Evolutionary conservation across 2,797 vertebrate genomes (phyloP).

Genomic region (Sebastes matsubarae): DNA sequence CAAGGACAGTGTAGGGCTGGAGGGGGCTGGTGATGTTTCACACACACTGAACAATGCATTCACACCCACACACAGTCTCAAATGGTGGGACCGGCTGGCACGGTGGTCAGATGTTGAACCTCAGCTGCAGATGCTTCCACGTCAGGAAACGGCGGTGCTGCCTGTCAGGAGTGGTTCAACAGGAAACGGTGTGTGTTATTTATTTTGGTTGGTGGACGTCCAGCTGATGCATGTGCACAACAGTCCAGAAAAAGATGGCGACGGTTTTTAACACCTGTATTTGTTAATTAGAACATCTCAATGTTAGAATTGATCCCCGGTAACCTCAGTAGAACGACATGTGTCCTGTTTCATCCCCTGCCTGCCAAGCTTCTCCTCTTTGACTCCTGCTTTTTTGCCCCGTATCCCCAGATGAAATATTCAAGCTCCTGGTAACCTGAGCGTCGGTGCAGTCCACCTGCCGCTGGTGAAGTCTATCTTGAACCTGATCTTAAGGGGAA

Average conservation of each 20-base stretch:
- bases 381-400: constrained; percentile 59
- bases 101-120: constrained; percentile 42
- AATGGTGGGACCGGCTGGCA: constrained; percentile 8
- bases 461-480: constrained; percentile 24
- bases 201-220: constrained; percentile 55
- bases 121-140: constrained; percentile 60
- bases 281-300: constrained; percentile 36
- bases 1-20: constrained; percentile 13
- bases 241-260: neutral
- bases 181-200: constrained; percentile 60
- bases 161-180: constrained; percentile 42
- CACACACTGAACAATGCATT: constrained; percentile 38
- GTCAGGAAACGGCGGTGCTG: constrained; percentile 60
- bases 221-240: constrained; percentile 27
- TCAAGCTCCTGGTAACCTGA: constrained; percentile 67
- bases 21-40: constrained; percentile 21
- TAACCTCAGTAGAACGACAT: constrained; percentile 31
- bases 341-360: constrained; percentile 49
- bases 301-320: constrained; percentile 31
- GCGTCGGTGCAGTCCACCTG: constrained; percentile 49
- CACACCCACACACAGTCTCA: constrained; percentile 47
- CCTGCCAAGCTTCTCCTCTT: constrained; percentile 6
- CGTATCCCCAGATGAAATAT: constrained; percentile 75
- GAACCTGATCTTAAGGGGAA: constrained; percentile 69
- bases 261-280: constrained; percentile 28